Percentiles rank a stretch among this genome's conserved stretches.
phyloP scores from a whole-genome alignment of 2,113 vertebrate genomes.

The Alethe diademata region DNA sequence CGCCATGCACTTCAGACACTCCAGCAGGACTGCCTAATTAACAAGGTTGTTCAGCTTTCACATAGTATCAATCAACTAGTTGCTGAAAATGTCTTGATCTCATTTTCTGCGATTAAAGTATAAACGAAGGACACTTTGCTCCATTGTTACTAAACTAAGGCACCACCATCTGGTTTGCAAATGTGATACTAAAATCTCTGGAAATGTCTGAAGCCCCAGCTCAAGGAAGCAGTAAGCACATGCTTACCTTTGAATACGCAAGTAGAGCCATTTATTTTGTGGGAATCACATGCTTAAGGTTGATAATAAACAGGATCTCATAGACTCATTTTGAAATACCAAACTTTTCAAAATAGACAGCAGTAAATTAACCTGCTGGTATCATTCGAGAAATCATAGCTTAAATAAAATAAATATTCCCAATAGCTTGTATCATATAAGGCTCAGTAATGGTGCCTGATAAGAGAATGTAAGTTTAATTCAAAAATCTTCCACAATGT shows the following conservation, averaged over 20 bases:
- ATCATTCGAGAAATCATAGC: neutral
- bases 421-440: neutral
- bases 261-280: neutral
- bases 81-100: conserved; percentile 69
- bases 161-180: conserved; percentile 74
- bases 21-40: conserved; percentile 51
- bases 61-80: conserved; percentile 64
- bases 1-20: conserved; percentile 16
- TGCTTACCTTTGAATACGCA: conserved; percentile 17
- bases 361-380: neutral
- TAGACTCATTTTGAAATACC: neutral
- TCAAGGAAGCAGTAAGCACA: conserved; percentile 4
- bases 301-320: neutral
- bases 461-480: conserved; percentile 13
- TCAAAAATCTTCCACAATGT: neutral
- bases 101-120: conserved; percentile 71
- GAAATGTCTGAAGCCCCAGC: neutral
- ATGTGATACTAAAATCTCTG: conserved; percentile 59
- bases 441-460: neutral
- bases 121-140: conserved; percentile 64
- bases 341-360: neutral
- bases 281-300: neutral
- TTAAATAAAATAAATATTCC: neutral
- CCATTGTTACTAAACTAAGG: conserved; percentile 69
- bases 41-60: conserved; percentile 68